phyloP scores from a whole-genome alignment of 2,888 invertebrate genomes.

The Tenthredo notha region DNA sequence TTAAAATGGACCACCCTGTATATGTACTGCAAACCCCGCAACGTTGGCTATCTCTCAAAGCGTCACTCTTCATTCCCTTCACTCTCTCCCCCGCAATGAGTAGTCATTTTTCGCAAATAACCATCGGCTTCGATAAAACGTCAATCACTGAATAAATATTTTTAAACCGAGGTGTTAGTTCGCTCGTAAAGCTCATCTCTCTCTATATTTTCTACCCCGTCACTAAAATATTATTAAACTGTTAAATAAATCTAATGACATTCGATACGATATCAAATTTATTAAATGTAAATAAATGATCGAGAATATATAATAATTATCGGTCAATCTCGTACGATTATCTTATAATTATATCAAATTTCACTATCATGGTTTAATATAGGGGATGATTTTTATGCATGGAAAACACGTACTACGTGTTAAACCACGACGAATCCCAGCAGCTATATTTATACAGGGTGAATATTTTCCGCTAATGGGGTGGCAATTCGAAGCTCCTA shows the following conservation, averaged over 20 bases:
- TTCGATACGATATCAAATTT: too few species aligned
- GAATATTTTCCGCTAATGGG: too few species aligned
- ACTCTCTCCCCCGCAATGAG: constrained; percentile 46
- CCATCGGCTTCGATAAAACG: constrained; percentile 46
- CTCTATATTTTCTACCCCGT: not conserved
- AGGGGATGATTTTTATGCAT: not conserved
- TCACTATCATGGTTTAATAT: not conserved
- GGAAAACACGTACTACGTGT: not conserved
- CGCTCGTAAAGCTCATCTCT: not conserved
- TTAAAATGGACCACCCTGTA: too few species aligned
- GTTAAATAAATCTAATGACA: too few species aligned
- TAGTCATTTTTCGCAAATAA: constrained; percentile 35
- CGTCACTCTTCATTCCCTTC: constrained; percentile 54
- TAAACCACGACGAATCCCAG: not conserved
- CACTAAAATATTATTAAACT: not conserved
- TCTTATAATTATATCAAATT: not conserved
- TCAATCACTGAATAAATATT: constrained; percentile 38
- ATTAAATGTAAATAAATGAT: too few species aligned
- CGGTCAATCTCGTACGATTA: too few species aligned
- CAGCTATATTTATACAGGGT: not conserved
- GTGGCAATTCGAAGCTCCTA: too few species aligned
- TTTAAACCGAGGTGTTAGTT: not conserved
- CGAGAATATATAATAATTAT: too few species aligned
- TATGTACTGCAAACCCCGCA: not conserved
- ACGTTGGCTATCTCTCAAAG: constrained; percentile 40